phyloP scores from a whole-genome alignment of 2,113 vertebrate species.

The Gasterosteus aculeatus region DNA sequence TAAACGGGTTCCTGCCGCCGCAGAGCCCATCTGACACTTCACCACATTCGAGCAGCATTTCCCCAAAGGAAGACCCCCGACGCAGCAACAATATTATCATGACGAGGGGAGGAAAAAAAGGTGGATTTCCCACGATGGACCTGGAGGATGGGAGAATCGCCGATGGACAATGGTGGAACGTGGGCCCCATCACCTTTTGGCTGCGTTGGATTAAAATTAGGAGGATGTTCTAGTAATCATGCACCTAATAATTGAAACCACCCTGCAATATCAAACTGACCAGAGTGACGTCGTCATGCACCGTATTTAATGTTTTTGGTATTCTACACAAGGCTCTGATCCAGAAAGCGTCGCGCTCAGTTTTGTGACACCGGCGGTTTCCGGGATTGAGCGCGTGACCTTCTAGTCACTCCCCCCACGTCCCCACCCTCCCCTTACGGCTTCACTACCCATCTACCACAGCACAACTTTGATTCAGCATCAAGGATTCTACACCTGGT shows the following conservation, averaged over 20 bases:
- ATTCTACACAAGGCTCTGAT: constrained; percentile 27
- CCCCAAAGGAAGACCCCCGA: constrained; percentile 42
- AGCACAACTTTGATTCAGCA: constrained; percentile 59
- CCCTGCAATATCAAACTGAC: constrained; percentile 41
- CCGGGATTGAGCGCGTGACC: constrained; percentile 32
- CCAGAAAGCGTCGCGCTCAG: constrained; percentile 4
- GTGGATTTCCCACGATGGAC: neutral
- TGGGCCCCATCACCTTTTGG: constrained; percentile 31
- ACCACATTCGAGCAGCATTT: constrained; percentile 36
- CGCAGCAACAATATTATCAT: constrained; percentile 35
- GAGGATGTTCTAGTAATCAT: constrained; percentile 50
- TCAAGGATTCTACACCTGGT: constrained; percentile 44
- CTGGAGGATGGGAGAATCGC: constrained; percentile 24
- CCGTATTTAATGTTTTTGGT: constrained; percentile 22
- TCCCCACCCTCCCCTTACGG: neutral
- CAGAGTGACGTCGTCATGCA: constrained; percentile 39
- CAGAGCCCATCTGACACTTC: constrained; percentile 55
- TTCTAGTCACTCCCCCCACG: constrained; percentile 28
- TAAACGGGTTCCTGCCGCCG: constrained; percentile 72
- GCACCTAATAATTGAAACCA: constrained; percentile 32
- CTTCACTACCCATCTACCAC: constrained; percentile 36
- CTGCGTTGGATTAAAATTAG: constrained; percentile 35
- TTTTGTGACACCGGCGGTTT: constrained; percentile 1
- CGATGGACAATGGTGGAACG: constrained; percentile 31
- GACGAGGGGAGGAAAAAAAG: constrained; percentile 19